Conservation (phyloP, 2,113 vertebrate species). For the Ciconia boyciana region DNA sequence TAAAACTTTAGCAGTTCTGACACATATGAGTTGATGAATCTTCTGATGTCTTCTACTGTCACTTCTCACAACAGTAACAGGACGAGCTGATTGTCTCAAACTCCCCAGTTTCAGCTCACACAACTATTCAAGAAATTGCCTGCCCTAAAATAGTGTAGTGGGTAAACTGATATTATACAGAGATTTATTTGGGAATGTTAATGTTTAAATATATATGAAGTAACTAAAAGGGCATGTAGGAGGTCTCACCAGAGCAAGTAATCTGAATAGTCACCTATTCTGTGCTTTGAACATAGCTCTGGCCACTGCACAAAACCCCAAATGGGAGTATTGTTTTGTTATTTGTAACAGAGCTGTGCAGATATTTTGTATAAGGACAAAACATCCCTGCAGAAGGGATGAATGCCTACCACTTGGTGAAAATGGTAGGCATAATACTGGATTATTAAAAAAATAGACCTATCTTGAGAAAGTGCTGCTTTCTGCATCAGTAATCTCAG, state of each 20-base stretch:
- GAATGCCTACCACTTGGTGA: background rate
- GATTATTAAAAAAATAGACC: background rate
- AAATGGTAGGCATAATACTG: background rate
- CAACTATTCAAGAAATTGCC: background rate
- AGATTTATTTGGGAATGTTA: background rate
- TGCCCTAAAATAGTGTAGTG: background rate
- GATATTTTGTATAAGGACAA: background rate
- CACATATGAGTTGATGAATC: constrained; percentile 18
- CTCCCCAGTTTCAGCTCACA: background rate
- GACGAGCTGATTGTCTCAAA: background rate
- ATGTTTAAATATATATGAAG: background rate
- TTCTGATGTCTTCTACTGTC: constrained; percentile 10
- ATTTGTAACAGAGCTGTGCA: background rate
- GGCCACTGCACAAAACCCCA: background rate
- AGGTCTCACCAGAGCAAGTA: background rate
- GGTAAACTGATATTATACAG: background rate
- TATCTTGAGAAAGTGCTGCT: background rate
- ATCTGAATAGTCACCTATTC: background rate
- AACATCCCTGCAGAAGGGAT: background rate
- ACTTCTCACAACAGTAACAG: background rate
- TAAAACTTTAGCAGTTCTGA: constrained; percentile 14
- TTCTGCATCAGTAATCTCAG: background rate
- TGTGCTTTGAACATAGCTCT: background rate
- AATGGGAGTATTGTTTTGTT: background rate
- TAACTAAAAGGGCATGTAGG: background rate